Percentiles rank a stretch among this genome's conserved stretches.
These are phyloP conservation scores for Myiozetetes cayanensis DNA, from an alignment of 2,113 vertebrate genomes.

Conservation along the genomic window DNA sequence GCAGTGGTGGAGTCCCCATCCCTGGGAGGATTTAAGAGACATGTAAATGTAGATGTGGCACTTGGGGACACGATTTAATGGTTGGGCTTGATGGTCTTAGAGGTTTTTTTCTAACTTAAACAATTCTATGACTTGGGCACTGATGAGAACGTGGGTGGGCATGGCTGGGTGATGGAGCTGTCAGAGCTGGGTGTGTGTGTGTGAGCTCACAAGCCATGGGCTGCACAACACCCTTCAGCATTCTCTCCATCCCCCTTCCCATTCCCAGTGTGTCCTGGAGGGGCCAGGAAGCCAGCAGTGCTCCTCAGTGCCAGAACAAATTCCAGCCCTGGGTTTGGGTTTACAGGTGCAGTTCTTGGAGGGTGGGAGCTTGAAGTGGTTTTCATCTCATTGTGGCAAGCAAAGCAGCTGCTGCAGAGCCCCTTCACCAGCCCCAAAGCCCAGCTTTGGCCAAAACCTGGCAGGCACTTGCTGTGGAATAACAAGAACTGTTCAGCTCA, in stretches of 20 bases:
- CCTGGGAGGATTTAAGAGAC: background rate
- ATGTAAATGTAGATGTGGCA: fast-evolving
- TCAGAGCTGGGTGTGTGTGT: background rate
- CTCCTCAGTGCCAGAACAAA: background rate
- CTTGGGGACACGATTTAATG: fast-evolving
- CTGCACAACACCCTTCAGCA: background rate
- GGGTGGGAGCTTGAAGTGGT: background rate
- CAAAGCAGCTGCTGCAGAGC: background rate
- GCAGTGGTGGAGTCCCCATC: background rate
- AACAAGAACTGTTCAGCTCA: background rate
- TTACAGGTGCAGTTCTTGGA: background rate
- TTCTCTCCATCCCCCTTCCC: background rate
- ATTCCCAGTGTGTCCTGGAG: background rate
- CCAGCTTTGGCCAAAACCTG: background rate
- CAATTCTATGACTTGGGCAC: no score
- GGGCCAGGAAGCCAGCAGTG: background rate
- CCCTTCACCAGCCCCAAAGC: constrained; percentile 1
- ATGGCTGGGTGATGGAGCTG: background rate
- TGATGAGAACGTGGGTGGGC: background rate
- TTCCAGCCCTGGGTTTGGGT: background rate
- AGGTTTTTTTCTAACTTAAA: background rate
- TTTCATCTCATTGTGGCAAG: background rate
- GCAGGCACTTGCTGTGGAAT: background rate
- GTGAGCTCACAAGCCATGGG: background rate
- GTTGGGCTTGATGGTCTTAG: background rate